Conservation (phyloP, 1,140 invertebrate species). For the Meloidogyne exigua region DNA sequence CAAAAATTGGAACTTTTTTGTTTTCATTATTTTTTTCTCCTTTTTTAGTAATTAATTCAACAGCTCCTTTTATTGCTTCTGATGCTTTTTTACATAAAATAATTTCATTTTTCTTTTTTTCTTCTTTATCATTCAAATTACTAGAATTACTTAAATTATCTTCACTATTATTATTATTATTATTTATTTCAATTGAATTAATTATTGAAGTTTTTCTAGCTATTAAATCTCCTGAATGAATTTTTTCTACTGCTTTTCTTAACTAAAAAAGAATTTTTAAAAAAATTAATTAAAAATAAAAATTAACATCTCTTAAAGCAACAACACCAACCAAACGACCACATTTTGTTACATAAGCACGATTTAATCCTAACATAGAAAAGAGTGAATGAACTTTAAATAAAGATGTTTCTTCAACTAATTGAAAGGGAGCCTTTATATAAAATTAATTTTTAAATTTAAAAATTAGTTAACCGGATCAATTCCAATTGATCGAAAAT, state of each 20-base stretch:
- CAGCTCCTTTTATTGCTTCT: not conserved
- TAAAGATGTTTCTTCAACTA: constrained; percentile 88
- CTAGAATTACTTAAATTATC: not conserved
- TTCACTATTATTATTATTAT: not conserved
- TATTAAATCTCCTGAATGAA: constrained; percentile 39
- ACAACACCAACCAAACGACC: constrained; percentile 91
- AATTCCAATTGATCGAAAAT: constrained; percentile 34
- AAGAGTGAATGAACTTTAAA: constrained; percentile 93
- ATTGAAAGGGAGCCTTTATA: constrained; percentile 89
- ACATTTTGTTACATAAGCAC: constrained; percentile 94
- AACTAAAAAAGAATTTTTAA: constrained; percentile 28
- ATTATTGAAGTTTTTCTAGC: not conserved
- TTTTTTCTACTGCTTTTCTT: constrained; percentile 41
- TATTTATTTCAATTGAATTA: not conserved
- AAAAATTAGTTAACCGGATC: constrained; percentile 23
- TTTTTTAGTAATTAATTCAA: not conserved
- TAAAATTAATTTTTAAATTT: constrained; percentile 71
- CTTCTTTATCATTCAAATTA: not conserved
- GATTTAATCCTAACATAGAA: constrained; percentile 91
- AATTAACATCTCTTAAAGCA: constrained; percentile 81
- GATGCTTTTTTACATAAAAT: not conserved
- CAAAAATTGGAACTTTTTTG: not conserved
- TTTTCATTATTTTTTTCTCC: not conserved
- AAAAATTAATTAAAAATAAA: not conserved
- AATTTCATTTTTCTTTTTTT: not conserved